Conservation (phyloP, 2,888 invertebrate species). For the Acholoe squamosa region DNA sequence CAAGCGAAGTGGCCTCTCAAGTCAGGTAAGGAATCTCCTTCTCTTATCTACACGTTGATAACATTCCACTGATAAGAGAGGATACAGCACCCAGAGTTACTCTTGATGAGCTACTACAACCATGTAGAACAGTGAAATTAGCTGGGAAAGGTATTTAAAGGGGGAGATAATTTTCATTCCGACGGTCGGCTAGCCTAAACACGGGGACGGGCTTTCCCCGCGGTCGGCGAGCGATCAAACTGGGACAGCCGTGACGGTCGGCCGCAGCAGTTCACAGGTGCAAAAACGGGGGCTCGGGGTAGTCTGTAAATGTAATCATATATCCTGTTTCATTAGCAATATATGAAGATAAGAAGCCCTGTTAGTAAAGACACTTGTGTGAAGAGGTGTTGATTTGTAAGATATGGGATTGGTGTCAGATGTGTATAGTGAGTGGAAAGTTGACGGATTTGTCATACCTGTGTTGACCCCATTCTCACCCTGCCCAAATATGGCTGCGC, state of each 20-base stretch:
- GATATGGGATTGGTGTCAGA: no score
- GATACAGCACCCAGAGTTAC: background rate
- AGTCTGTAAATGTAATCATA: no score
- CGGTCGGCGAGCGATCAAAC: background rate
- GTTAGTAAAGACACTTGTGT: no score
- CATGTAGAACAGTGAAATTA: no score
- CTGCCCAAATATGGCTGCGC: slow-evolving; percentile 20
- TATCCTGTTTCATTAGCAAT: no score
- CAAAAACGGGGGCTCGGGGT: background rate
- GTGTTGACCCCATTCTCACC: slow-evolving; percentile 18
- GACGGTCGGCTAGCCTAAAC: no score
- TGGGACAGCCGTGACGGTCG: slow-evolving; percentile 4
- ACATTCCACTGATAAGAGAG: background rate
- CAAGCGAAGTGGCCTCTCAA: background rate
- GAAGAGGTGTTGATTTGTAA: no score
- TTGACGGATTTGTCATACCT: slow-evolving; percentile 47
- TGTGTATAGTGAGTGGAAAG: background rate
- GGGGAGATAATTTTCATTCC: background rate
- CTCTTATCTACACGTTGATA: slow-evolving; percentile 8
- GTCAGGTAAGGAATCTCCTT: background rate
- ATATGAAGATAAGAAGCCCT: no score
- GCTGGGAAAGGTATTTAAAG: no score
- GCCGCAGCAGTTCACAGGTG: slow-evolving; percentile 16
- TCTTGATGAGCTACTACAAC: background rate
- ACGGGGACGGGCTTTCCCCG: slow-evolving; percentile 37